Conservation (phyloP, 2,113 vertebrate genomes). For the Amia ocellicauda region DNA sequence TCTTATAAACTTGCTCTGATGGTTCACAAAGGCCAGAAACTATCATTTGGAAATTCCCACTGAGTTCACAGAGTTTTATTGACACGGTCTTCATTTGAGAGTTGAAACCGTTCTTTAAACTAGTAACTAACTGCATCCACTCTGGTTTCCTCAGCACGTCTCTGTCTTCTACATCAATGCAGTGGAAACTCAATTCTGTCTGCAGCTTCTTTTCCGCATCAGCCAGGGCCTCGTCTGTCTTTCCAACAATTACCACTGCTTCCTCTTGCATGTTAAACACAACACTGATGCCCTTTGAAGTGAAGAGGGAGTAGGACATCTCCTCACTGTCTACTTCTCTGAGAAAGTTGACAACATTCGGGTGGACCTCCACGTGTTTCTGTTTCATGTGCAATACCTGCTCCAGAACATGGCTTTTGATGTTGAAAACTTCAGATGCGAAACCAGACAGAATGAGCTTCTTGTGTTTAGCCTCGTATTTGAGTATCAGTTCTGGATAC, state of each 20-base stretch:
- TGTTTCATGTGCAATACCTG: slow-evolving; percentile 39
- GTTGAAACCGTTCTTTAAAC: slow-evolving; percentile 39
- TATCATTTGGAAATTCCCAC: slow-evolving; percentile 36
- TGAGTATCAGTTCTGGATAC: slow-evolving; percentile 52
- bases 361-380: slow-evolving; percentile 41
- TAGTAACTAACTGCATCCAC: slow-evolving; percentile 55
- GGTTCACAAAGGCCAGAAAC: slow-evolving; percentile 62
- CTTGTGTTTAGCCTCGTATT: slow-evolving; percentile 48
- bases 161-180: slow-evolving; percentile 53
- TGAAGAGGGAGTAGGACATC: slow-evolving; percentile 65
- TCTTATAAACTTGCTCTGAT: slow-evolving; percentile 48
- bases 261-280: slow-evolving; percentile 51
- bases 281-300: slow-evolving; percentile 58
- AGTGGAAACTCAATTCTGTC: slow-evolving; percentile 34
- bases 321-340: slow-evolving; percentile 44
- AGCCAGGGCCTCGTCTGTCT: slow-evolving; percentile 40
- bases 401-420: slow-evolving; percentile 67
- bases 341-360: slow-evolving; percentile 63
- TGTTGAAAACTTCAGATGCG: slow-evolving; percentile 51
- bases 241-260: slow-evolving; percentile 55
- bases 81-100: slow-evolving; percentile 37
- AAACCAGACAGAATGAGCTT: slow-evolving; percentile 64
- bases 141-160: slow-evolving; percentile 39
- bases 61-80: slow-evolving; percentile 24
- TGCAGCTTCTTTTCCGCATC: slow-evolving; percentile 68